Base-by-base conservation (phyloP, 2,888 invertebrate genomes). In the Petrolisthes manimaculis region DNA sequence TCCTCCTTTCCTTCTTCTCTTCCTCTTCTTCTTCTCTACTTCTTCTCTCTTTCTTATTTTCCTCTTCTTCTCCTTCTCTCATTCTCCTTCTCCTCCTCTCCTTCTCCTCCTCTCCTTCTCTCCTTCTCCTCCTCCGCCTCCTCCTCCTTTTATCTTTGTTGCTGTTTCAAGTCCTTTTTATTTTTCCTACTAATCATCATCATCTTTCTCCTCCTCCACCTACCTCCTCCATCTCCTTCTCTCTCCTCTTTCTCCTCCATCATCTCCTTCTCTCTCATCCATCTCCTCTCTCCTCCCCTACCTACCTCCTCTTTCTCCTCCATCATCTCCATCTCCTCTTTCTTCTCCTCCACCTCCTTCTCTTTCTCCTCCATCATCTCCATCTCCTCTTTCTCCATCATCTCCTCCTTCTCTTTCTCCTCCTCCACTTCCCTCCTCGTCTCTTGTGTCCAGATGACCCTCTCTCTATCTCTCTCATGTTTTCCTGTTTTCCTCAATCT, bases 41-140 rank as follows among this genome's bases (percentile, higher is more conserved):
- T 4, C 37, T 53, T 77, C n/a, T 84, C 9, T 74, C 53, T 54
- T 4, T 75, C 55, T 75, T 55, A 12, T 21, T 78, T 37, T 78
- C 12, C 12, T 21, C 37, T 55, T 12, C 74, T 9, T 56, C 81
- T 56, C 81, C 18, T 24, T 56, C n/a, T 77, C 61, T 56, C 55
- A 12, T 51, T 61, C 12, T n/a, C 55, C 18, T 54, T 14, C 55
- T n/a, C 61, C 18, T 51, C 51, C 56, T 56, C 81, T 81, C 55
- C 53, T 54, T 54, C 81, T 81, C 81, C 53, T 54, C 51, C 79
- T 79, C 79, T 79, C 79, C 53, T 54, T 80, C 80, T 51, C 12
- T 79, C 55, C 18, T 24, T 81, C 61, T 61, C 24, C 37, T 18
- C 18, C 53, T 80, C 53, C 53, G 53, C 53, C 80, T 80, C 80